Base-by-base conservation (phyloP, 1,140 invertebrate species). In the Brachionus plicatilis region DNA sequence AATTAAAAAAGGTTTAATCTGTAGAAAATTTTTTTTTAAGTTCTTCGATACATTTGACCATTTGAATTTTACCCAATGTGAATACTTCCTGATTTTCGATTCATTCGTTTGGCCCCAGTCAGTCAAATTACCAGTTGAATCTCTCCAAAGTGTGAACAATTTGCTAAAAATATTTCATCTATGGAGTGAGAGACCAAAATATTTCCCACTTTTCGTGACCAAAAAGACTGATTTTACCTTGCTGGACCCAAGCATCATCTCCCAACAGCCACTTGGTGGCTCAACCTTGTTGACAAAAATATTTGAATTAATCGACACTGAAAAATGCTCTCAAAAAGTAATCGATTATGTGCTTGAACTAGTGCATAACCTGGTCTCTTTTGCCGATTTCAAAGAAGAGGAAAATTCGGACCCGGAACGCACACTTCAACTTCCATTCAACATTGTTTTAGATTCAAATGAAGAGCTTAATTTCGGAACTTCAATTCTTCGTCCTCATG, bases 61-160 rank as follows among this genome's bases (percentile, higher is more conserved):
- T 85, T 95, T 95, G 87, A 86, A 90, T 12, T 97, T 94, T 93
- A 91, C 89, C 5, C 86, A 88, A 29, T 87, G 90, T 6, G 94
- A 96, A 88, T 89, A 96, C 3, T 92, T 94, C 86, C 92, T 93
- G 0, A 86, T 96, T 11, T 95, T 94, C 87, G 89, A 93, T 66
- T 92, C 93, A 0, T 92, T 93, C 68, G 91, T 98, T 17, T 96
- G 94, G 92, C 95, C 95, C 0, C 92, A 93, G 87, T 88, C 96
- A 68, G 89, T 91, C 84, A 41, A 66, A 75, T 24, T 56, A 12
- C 1, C 24, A 14, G 33, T 12, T 9, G 60, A 43, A 50, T 50
- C 70, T n/a, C 24, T 79, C 12, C 24, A 80, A n/a, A 82, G 41
- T 3, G 79, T 82, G 8, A 82, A 65, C 53, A 82, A 82, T 60